phyloP scores from a whole-genome alignment of 2,888 invertebrate species.

The Melieria omissa region DNA sequence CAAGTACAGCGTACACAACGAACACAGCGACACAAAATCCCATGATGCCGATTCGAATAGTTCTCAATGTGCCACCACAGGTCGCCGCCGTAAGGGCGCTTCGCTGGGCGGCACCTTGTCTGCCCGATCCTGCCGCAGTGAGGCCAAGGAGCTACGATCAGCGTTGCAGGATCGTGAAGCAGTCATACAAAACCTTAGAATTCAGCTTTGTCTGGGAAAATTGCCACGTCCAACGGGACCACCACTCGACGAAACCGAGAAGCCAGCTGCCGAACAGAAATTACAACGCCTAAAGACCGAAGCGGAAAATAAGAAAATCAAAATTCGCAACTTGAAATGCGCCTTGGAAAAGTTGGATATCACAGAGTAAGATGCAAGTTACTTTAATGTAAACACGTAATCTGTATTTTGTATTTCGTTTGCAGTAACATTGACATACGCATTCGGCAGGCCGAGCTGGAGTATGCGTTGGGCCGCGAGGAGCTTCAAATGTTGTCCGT shows the following conservation, averaged over 20 bases:
- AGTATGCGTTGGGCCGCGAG: slow-evolving; percentile 88
- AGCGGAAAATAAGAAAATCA: slow-evolving; percentile 80
- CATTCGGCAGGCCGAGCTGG: slow-evolving; percentile 90
- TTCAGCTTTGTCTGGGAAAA: slow-evolving; percentile 64
- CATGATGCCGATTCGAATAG: slow-evolving; percentile 79
- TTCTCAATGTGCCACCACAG: slow-evolving; percentile 57
- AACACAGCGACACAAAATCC: slow-evolving; percentile 70
- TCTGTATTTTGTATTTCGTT: not conserved
- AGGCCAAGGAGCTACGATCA: slow-evolving; percentile 74
- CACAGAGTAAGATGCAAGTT: slow-evolving; percentile 78
- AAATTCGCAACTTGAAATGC: slow-evolving; percentile 83
- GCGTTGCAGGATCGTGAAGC: slow-evolving; percentile 84
- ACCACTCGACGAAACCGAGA: slow-evolving; percentile 69
- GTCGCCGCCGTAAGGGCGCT: slow-evolving; percentile 70
- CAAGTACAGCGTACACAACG: slow-evolving; percentile 57
- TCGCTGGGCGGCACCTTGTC: slow-evolving; percentile 59
- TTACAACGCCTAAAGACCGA: slow-evolving; percentile 73
- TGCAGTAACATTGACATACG: slow-evolving; percentile 86
- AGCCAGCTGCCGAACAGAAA: slow-evolving; percentile 72
- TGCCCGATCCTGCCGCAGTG: slow-evolving; percentile 54
- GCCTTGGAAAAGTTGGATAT: slow-evolving; percentile 86
- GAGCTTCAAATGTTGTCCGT: slow-evolving; percentile 87
- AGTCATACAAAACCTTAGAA: slow-evolving; percentile 76
- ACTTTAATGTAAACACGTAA: not conserved
- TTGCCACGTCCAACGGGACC: slow-evolving; percentile 66